These are phyloP conservation scores for Stercorarius parasiticus DNA, from an alignment of 2,113 vertebrate genomes.

Conservation along the genomic window DNA sequence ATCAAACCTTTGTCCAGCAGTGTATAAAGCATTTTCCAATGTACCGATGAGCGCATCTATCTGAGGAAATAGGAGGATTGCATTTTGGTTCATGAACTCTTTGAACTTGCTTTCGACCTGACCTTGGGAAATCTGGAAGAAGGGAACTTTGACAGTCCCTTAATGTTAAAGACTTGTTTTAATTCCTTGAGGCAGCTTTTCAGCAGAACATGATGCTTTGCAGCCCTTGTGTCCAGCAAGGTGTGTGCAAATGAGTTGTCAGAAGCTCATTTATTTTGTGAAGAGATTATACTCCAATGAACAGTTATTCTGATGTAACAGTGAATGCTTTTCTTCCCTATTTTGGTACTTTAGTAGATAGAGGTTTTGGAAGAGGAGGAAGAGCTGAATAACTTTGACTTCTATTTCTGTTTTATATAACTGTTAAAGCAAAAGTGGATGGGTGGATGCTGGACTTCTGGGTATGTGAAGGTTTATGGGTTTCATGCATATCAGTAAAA, in stretches of 20 bases:
- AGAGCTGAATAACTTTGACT: neutral
- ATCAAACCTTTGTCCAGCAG: neutral
- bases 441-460: neutral
- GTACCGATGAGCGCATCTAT: neutral
- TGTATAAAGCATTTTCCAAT: neutral
- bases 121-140: neutral
- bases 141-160: neutral
- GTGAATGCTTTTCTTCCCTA: neutral
- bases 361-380: neutral
- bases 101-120: neutral
- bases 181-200: neutral
- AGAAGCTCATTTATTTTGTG: neutral
- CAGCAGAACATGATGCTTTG: neutral
- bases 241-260: neutral
- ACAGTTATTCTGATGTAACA: neutral
- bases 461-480: neutral
- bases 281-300: neutral
- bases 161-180: neutral
- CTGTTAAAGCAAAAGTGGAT: neutral
- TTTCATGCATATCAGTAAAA: neutral
- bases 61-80: neutral
- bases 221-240: rapidly evolving
- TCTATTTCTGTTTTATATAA: neutral
- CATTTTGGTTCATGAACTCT: neutral
- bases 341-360: neutral